These are phyloP conservation scores for Lycopodina hypogea DNA, from an alignment of 37 sponge, comb jelly and placozoan genomes.

Conservation along the genomic window DNA sequence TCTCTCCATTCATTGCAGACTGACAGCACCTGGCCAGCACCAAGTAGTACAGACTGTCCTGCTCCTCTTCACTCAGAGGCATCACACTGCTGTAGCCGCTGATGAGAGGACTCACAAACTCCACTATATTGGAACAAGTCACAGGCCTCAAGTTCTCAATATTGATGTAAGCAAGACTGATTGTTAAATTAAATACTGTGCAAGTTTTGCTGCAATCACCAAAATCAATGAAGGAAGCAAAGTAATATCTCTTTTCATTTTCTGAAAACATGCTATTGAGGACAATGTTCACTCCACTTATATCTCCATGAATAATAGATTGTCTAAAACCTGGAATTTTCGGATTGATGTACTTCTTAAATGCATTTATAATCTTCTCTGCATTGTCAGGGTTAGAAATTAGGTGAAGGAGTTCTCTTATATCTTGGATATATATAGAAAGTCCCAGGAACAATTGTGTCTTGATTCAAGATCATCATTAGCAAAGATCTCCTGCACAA, in stretches of 20 bases:
- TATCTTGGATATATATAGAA: slow-evolving; percentile 13
- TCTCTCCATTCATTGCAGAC: slow-evolving; percentile 19
- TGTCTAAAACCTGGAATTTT: slow-evolving; percentile 21
- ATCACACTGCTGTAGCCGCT: slow-evolving; percentile 22
- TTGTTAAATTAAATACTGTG: slow-evolving; percentile 42
- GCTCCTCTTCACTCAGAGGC: slow-evolving; percentile 26
- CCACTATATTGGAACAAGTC: not conserved
- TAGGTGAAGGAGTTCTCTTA: not conserved
- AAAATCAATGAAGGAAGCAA: slow-evolving; percentile 32
- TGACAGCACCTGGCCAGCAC: slow-evolving; percentile 46
- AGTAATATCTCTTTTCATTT: not conserved
- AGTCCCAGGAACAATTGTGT: slow-evolving; percentile 8
- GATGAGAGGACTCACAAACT: slow-evolving; percentile 22
- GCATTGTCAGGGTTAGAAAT: slow-evolving; percentile 1
- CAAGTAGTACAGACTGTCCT: slow-evolving; percentile 32
- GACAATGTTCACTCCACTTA: slow-evolving; percentile 35
- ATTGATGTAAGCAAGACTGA: slow-evolving; percentile 26
- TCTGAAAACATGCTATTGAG: not conserved
- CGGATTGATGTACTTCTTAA: slow-evolving; percentile 17
- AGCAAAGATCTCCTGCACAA: not conserved
- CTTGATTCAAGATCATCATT: slow-evolving; percentile 8
- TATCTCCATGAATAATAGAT: slow-evolving; percentile 37
- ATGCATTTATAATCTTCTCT: slow-evolving; percentile 6
- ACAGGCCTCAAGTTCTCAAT: slow-evolving; percentile 19
- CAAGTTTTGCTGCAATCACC: slow-evolving; percentile 22